These are phyloP conservation scores for Lipotes vexillifer DNA, from an alignment of 2,113 vertebrate species.

Conservation along the genomic window DNA sequence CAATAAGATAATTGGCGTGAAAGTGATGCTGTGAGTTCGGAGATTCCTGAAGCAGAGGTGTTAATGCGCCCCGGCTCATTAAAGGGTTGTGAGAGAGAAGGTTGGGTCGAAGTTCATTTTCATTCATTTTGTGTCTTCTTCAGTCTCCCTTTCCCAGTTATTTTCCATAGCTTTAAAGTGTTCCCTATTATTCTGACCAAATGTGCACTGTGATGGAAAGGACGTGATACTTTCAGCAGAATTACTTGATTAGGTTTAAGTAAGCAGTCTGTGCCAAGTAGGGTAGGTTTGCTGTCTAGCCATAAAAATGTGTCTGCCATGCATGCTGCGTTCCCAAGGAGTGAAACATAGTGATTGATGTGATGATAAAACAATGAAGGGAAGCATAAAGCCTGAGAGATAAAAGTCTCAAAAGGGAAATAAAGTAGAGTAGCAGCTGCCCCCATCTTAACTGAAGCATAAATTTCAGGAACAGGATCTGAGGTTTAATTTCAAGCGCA, in stretches of 20 bases:
- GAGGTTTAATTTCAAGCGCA: conserved; percentile 71
- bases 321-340: conserved; percentile 17
- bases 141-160: background rate
- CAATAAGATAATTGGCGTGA: background rate
- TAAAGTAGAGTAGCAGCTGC: conserved; percentile 58
- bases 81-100: background rate
- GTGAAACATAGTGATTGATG: conserved; percentile 65
- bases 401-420: conserved; percentile 67
- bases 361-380: conserved; percentile 64
- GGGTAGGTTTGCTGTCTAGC: conserved; percentile 46
- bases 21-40: background rate
- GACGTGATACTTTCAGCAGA: conserved; percentile 42
- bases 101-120: background rate
- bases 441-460: conserved; percentile 74
- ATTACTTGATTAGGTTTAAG: conserved; percentile 62
- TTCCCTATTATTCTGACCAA: conserved; percentile 34
- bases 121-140: background rate
- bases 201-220: background rate
- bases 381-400: conserved; percentile 60
- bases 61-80: background rate
- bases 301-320: background rate
- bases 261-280: background rate
- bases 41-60: background rate
- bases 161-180: background rate
- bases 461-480: conserved; percentile 71